Base-by-base conservation (phyloP, 2,888 invertebrate species). In the Antitype chi region DNA sequence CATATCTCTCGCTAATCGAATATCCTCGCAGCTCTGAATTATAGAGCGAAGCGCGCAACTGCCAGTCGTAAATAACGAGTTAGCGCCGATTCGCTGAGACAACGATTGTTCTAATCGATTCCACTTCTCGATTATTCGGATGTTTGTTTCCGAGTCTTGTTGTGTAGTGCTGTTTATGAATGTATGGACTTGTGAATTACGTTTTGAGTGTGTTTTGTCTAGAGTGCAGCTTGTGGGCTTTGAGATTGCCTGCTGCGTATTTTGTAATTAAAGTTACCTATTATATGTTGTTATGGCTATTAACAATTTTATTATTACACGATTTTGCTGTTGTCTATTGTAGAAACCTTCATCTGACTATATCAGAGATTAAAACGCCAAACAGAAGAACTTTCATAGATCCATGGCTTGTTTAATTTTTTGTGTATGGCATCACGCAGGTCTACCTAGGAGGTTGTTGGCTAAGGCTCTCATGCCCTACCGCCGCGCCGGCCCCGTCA, bases 21-120 rank as follows among this genome's bases (percentile, higher is more conserved):
- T 85, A 87, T 76, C 78, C 74, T 81, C 78, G 74, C 70, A 57
- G 62, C 84, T 75, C 73, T 93, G 91, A 92, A 92, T 93, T 92
- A 92, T 92, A 87, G 90, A 91, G 86, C 82, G 80, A 82, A 87
- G 88, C 90, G 81, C 85, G 81, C 85, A 82, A 74, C 86, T 85
- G 85, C 84, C 78, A 82, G 85, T 85, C 89, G 90, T 93, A 93
- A 93, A 93, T 92, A 93, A 91, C 90, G 69, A 81, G 84, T 78
- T 88, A 78, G 76, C 81, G 75, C 76, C 83, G 78, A 81, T 81
- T 81, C 80, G 84, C 84, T 85, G 83, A 84, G 86, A 85, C 85
- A 86, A 75, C 88, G 84, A 87, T 90, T 89, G 90, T 90, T 87
- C 88, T 81, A 89, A 87, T 87, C 89, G 88, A 89, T 87, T 85